Conservation (phyloP, 2,888 invertebrate species). For the Machimus rusticus region DNA sequence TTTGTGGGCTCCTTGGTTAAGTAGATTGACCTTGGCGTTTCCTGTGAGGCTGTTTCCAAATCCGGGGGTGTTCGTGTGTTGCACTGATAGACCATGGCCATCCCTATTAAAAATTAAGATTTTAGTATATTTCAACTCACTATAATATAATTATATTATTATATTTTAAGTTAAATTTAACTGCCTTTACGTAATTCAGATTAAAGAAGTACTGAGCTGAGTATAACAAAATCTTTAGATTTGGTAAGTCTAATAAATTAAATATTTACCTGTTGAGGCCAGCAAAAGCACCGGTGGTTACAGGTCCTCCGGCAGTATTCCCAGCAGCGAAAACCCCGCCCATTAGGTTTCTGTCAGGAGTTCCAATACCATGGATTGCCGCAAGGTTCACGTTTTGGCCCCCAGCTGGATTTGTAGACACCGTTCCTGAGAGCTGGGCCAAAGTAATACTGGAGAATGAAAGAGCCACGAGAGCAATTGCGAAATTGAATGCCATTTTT, state of each 20-base stretch:
- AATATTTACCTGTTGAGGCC: constrained; percentile 34
- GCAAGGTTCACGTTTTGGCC: not conserved
- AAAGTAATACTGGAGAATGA: not conserved
- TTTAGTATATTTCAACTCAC: not conserved
- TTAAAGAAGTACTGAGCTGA: too few species aligned
- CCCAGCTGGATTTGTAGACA: constrained; percentile 28
- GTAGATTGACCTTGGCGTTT: constrained; percentile 51
- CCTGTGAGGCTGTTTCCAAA: constrained; percentile 49
- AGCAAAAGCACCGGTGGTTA: constrained; percentile 26
- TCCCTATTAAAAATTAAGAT: constrained; percentile 50
- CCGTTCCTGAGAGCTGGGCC: constrained; percentile 39
- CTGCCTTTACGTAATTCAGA: too few species aligned
- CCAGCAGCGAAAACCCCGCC: constrained; percentile 28
- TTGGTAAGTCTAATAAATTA: not conserved
- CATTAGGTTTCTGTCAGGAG: constrained; percentile 27
- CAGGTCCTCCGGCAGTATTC: not conserved
- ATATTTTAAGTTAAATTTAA: too few species aligned
- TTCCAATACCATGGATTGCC: constrained; percentile 12
- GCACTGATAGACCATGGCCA: constrained; percentile 53
- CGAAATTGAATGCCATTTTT: not conserved
- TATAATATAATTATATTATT: too few species aligned
- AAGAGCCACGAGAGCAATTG: not conserved
- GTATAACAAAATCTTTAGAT: too few species aligned
- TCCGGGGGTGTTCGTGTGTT: constrained; percentile 53
- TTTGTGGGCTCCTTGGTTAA: constrained; percentile 48